phyloP scores from a whole-genome alignment of 2,888 invertebrate genomes.

The Apantesis nais region DNA sequence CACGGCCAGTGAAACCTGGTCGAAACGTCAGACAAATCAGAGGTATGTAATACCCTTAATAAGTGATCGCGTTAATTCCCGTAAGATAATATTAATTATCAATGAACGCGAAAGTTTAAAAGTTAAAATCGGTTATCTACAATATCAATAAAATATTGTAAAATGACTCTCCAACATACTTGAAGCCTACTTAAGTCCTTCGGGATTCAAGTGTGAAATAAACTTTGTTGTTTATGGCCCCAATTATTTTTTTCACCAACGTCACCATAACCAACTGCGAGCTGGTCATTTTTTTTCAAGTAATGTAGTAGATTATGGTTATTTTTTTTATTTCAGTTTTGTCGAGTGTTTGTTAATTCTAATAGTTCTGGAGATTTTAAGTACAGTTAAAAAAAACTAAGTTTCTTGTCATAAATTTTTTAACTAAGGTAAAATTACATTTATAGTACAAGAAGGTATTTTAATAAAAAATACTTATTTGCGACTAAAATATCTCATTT shows the following conservation, averaged over 20 bases:
- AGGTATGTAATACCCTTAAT: no score
- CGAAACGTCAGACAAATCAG: no score
- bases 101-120: no score
- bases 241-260: neutral
- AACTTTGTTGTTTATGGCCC: neutral
- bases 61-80: no score
- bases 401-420: neutral
- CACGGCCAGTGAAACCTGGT: no score
- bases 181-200: neutral
- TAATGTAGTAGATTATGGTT: neutral
- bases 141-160: neutral
- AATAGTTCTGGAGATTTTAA: neutral
- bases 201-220: slow-evolving; percentile 8
- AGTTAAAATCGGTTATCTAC: neutral
- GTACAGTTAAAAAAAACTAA: neutral
- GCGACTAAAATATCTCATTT: no score
- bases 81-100: no score
- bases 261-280: neutral
- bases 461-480: no score
- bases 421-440: neutral
- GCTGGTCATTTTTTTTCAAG: neutral
- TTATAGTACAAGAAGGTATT: neutral
- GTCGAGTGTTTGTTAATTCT: neutral
- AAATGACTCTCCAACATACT: neutral
- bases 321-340: neutral